These are phyloP conservation scores for Lymantria dispar DNA, from an alignment of 2,888 invertebrate species.

Conservation along the genomic window DNA sequence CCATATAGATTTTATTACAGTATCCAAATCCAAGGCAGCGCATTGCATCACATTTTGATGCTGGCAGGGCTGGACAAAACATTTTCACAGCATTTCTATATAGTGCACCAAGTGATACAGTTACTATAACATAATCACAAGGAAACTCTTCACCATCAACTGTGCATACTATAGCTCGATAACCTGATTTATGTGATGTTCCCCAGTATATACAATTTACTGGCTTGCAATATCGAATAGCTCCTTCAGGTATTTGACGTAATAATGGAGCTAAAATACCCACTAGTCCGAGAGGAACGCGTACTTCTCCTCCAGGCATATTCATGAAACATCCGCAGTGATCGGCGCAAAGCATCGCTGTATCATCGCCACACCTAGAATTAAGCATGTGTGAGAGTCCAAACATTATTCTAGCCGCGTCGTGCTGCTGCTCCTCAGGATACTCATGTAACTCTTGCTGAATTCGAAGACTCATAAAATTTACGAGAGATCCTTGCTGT, in stretches of 20 bases:
- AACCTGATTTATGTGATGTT: slow-evolving; percentile 72
- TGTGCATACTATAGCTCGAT: slow-evolving; percentile 83
- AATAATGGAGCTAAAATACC: slow-evolving; percentile 85
- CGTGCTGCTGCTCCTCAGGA: slow-evolving; percentile 85
- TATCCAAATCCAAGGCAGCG: slow-evolving; percentile 86
- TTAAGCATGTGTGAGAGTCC: slow-evolving; percentile 84
- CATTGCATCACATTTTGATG: slow-evolving; percentile 87
- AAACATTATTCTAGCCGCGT: slow-evolving; percentile 86
- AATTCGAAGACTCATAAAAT: slow-evolving; percentile 85
- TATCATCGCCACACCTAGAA: slow-evolving; percentile 85
- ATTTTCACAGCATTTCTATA: slow-evolving; percentile 84
- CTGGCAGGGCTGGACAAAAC: slow-evolving; percentile 88
- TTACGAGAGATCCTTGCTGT: slow-evolving; percentile 84
- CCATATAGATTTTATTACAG: slow-evolving; percentile 89
- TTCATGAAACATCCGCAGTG: slow-evolving; percentile 70
- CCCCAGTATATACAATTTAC: slow-evolving; percentile 88
- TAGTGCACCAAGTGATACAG: slow-evolving; percentile 89
- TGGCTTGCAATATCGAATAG: slow-evolving; percentile 85
- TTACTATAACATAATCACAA: slow-evolving; percentile 91
- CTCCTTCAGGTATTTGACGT: slow-evolving; percentile 84
- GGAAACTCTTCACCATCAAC: slow-evolving; percentile 86
- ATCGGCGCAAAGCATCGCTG: slow-evolving; percentile 64
- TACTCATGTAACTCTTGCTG: slow-evolving; percentile 86
- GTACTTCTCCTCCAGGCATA: slow-evolving; percentile 82
- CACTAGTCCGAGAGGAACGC: slow-evolving; percentile 84